phyloP scores from a whole-genome alignment of 2,888 invertebrate genomes.

The Drosophila setosimentum region DNA sequence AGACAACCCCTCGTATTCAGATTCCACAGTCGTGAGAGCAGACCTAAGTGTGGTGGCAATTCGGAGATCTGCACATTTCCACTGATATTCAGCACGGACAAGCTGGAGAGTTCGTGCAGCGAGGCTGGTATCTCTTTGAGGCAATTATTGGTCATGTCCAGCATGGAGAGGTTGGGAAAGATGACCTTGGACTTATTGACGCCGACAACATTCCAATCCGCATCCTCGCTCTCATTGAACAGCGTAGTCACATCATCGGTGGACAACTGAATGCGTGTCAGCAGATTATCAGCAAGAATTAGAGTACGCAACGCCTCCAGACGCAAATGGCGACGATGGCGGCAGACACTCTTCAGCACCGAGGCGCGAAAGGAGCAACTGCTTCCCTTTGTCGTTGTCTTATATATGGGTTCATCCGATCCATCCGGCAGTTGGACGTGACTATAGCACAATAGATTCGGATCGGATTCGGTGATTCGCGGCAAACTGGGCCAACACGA shows the following conservation, averaged over 20 bases:
- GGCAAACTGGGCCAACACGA: conserved; percentile 95
- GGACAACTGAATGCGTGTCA: conserved; percentile 92
- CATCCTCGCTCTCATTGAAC: conserved; percentile 87
- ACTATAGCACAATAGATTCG: conserved; percentile 90
- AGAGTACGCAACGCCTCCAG: conserved; percentile 86
- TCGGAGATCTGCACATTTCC: conserved; percentile 90
- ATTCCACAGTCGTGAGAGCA: conserved; percentile 98
- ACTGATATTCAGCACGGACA: conserved; percentile 97
- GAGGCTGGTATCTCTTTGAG: conserved; percentile 92
- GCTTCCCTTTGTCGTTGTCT: conserved; percentile 83
- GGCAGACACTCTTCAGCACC: conserved; percentile 92
- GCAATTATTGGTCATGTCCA: conserved; percentile 96
- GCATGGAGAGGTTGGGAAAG: conserved; percentile 97
- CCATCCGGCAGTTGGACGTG: conserved; percentile 77
- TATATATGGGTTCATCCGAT: conserved; percentile 68
- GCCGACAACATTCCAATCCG: conserved; percentile 87
- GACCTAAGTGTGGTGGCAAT: conserved; percentile 97
- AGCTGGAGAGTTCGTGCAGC: conserved; percentile 92
- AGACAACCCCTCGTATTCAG: conserved; percentile 96
- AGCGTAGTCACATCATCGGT: conserved; percentile 92
- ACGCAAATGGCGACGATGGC: conserved; percentile 93
- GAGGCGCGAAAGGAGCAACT: conserved; percentile 89
- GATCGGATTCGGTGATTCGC: conserved; percentile 88
- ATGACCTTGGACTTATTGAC: conserved; percentile 89
- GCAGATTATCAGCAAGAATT: conserved; percentile 93